Conservation (phyloP, 2,113 vertebrate species). For the Ginglymostoma cirratum region DNA sequence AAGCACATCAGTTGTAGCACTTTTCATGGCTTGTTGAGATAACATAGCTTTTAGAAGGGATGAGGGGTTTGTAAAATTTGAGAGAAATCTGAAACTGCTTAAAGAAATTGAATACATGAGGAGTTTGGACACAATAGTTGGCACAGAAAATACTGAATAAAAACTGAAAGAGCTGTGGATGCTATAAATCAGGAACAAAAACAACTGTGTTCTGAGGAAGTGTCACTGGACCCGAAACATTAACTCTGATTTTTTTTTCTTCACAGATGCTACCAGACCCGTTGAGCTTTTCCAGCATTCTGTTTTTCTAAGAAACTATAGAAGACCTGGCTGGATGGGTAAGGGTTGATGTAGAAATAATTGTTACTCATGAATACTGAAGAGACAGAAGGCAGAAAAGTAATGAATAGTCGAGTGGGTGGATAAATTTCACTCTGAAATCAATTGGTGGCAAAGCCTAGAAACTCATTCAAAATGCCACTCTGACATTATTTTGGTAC, state of each 20-base stretch:
- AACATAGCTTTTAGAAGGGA: too few relatives aligned
- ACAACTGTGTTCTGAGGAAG: too few relatives aligned
- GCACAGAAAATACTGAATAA: background rate
- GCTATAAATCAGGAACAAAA: too few relatives aligned
- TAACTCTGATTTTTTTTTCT: too few relatives aligned
- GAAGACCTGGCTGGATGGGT: background rate
- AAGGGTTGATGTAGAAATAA: background rate
- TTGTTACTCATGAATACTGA: background rate
- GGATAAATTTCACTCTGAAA: background rate
- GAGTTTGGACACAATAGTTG: background rate
- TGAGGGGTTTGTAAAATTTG: too few relatives aligned
- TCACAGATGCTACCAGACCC: too few relatives aligned
- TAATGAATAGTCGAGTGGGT: background rate
- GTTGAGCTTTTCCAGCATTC: too few relatives aligned
- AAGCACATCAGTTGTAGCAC: background rate
- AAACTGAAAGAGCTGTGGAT: too few relatives aligned
- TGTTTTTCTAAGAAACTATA: too few relatives aligned
- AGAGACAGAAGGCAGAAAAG: background rate
- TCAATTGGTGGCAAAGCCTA: background rate
- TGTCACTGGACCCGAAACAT: too few relatives aligned
- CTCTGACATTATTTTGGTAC: background rate
- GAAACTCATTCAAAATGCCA: background rate
- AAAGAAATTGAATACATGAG: background rate
- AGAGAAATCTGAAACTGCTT: too few relatives aligned
- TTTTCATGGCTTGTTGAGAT: background rate